Percentiles rank a stretch among this genome's conserved stretches.
phyloP scores from a whole-genome alignment of 2,888 invertebrate genomes.

The Caenorhabditis sp. region DNA sequence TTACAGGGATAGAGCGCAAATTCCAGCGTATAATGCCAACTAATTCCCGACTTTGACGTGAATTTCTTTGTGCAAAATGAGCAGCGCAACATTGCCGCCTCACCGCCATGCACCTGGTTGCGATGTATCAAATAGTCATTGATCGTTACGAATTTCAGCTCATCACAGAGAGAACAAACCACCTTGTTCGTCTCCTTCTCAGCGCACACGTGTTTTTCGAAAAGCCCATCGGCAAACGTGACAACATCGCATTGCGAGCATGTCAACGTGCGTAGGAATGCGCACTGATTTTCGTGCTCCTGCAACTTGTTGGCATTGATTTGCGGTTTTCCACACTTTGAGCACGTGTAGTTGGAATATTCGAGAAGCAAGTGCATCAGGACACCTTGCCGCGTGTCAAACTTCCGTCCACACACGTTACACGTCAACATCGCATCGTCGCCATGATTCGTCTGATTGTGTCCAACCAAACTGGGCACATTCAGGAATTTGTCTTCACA shows the following conservation, averaged over 20 bases:
- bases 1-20: background rate
- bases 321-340: background rate
- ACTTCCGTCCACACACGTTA: slow-evolving; percentile 1
- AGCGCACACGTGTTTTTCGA: background rate
- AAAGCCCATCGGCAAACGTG: background rate
- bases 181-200: background rate
- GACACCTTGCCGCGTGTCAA: slow-evolving; percentile 1
- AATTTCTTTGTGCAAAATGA: background rate
- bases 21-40: background rate
- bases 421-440: slow-evolving; percentile 5
- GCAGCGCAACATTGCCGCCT: background rate
- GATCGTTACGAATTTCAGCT: background rate
- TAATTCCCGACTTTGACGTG: background rate
- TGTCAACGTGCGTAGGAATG: background rate
- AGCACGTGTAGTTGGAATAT: background rate
- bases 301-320: background rate
- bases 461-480: background rate
- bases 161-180: background rate
- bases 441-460: background rate
- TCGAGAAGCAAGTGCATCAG: background rate
- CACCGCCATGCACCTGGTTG: background rate
- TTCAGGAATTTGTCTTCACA: background rate
- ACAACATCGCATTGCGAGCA: background rate
- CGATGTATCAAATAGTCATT: background rate
- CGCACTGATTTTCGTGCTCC: background rate